These are phyloP conservation scores for Lordiphosa mommai DNA, from an alignment of 1,140 invertebrate species.

Conservation along the genomic window DNA sequence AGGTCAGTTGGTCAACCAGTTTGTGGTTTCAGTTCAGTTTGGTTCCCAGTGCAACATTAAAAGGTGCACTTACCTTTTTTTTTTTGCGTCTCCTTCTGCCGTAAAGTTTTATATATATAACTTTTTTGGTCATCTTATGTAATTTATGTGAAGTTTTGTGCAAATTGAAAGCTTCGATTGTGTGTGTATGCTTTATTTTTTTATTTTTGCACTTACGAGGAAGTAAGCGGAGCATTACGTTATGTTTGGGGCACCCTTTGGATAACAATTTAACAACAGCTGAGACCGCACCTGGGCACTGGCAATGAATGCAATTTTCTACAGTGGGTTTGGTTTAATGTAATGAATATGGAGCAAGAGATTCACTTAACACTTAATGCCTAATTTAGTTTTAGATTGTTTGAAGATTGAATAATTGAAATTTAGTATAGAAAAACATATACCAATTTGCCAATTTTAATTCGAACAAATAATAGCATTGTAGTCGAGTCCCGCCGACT, in stretches of 20 bases:
- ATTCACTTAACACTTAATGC: no score
- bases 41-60: constrained; percentile 34
- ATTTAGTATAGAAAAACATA: no score
- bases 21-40: constrained; percentile 22
- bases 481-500: no score
- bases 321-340: background rate
- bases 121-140: constrained; percentile 61
- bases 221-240: constrained; percentile 73
- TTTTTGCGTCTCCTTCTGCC: constrained; percentile 23
- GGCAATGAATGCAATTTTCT: constrained; percentile 18
- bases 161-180: constrained; percentile 68
- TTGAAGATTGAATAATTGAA: no score
- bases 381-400: no score
- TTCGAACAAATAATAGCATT: no score
- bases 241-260: constrained; percentile 48
- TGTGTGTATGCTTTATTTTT: constrained; percentile 16
- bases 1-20: constrained; percentile 71
- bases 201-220: constrained; percentile 41
- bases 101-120: constrained; percentile 10
- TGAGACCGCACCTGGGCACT: constrained; percentile 12
- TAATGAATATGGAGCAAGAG: no score
- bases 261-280: constrained; percentile 37
- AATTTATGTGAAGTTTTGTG: constrained; percentile 75
- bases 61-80: constrained; percentile 36
- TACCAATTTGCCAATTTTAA: no score